phyloP scores from a whole-genome alignment of 2,797 vertebrate genomes.

The Tokudaia muenninki region DNA sequence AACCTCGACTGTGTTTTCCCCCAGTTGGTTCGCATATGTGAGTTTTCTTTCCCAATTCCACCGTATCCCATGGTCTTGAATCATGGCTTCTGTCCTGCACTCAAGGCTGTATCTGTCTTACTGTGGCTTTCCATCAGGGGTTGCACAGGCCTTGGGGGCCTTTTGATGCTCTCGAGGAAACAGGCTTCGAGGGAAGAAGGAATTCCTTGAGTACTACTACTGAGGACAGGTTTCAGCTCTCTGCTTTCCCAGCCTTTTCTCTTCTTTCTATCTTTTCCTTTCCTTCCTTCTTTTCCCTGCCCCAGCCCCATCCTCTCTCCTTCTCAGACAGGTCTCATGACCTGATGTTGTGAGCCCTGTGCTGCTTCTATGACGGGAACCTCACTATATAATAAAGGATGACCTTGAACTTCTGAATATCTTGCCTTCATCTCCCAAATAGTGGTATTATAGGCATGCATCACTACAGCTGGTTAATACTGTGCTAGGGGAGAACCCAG shows the following conservation, averaged over 20 bases:
- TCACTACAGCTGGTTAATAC: background rate
- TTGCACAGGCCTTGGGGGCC: background rate
- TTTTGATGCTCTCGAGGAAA: background rate
- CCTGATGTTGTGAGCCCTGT: background rate
- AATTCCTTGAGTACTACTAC: background rate
- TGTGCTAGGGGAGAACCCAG: background rate
- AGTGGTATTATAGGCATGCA: too few relatives aligned
- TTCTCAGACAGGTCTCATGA: background rate
- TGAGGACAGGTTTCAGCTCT: background rate
- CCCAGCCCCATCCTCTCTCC: background rate
- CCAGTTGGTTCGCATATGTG: constrained; percentile 79
- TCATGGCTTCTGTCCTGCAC: constrained; percentile 58
- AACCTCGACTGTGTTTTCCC: constrained; percentile 59
- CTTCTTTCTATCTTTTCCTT: background rate
- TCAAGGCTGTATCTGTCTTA: background rate
- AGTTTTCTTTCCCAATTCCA: background rate
- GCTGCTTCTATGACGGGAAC: background rate
- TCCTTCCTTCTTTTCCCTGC: background rate
- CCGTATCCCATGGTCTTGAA: background rate
- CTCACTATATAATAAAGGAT: background rate
- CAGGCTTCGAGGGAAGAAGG: background rate
- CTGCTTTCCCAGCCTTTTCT: background rate
- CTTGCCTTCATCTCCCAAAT: background rate
- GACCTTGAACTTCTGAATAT: background rate
- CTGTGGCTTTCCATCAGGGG: background rate